Percentiles rank a stretch among this genome's conserved stretches.
Conservation (phyloP, 2,888 invertebrate genomes). For the Spialia ferax region DNA sequence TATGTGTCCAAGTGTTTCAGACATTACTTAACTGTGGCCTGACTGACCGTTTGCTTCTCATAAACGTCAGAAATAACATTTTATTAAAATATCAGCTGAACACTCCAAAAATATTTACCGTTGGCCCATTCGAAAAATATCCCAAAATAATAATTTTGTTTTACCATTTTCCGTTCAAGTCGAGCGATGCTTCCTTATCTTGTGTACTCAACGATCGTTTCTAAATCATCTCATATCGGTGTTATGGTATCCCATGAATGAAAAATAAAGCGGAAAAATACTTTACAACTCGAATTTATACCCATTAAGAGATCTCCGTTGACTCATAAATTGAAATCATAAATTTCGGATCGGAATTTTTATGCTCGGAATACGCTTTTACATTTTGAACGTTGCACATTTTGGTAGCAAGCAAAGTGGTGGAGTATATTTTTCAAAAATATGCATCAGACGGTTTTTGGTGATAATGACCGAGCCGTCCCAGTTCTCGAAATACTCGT, state of each 20-base stretch:
- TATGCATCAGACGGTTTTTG: not conserved
- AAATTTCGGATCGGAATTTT: conserved; percentile 38
- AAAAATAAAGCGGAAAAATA: conserved; percentile 35
- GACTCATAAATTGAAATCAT: conserved; percentile 41
- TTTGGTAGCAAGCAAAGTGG: conserved; percentile 31
- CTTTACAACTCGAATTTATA: conserved; percentile 35
- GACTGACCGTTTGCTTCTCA: too few species aligned
- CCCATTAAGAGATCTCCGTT: conserved; percentile 40
- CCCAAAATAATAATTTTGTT: too few species aligned
- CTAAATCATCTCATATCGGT: conserved; percentile 22
- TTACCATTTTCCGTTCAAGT: not conserved
- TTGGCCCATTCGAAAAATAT: too few species aligned
- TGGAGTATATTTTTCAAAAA: conserved; percentile 26
- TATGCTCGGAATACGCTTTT: conserved; percentile 33
- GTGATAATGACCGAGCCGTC: not conserved
- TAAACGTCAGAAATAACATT: too few species aligned
- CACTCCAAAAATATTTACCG: too few species aligned
- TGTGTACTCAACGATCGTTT: not conserved
- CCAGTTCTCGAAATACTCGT: too few species aligned
- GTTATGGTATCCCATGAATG: conserved; percentile 28
- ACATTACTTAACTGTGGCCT: too few species aligned
- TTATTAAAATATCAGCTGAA: too few species aligned
- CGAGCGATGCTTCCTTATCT: not conserved
- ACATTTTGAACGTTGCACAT: conserved; percentile 33
- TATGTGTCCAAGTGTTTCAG: too few species aligned